A percentile compares a stretch with the other conserved stretches of the same genome.
Evolutionary conservation across 2,797 vertebrate species (phyloP).

Genomic region (Galagoides demidoff): DNA sequence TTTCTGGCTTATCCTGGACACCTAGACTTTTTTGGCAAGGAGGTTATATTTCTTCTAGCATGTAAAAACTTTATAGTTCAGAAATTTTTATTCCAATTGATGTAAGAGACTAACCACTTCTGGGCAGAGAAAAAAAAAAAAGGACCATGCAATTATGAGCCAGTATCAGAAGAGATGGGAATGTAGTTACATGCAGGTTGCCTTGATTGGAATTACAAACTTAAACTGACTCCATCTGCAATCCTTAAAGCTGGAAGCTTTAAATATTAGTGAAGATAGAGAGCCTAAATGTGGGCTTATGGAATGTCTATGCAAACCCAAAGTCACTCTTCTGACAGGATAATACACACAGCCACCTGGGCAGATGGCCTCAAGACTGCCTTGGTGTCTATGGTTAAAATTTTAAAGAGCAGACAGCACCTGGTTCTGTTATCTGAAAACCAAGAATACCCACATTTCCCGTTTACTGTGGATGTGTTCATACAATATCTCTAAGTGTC

Average conservation of each 20-base stretch:
- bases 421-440: constrained; percentile 4
- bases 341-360: neutral
- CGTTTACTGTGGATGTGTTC: neutral
- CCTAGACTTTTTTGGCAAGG: neutral
- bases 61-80: neutral
- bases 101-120: neutral
- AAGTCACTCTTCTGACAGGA: neutral
- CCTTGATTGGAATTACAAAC: neutral
- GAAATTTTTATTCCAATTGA: neutral
- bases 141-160: neutral
- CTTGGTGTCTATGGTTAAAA: constrained; percentile 22
- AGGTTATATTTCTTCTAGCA: neutral
- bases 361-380: neutral
- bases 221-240: neutral
- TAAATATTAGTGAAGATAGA: neutral
- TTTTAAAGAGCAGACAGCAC: neutral
- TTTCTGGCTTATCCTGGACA: neutral
- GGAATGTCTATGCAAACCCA: neutral
- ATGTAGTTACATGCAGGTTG: neutral
- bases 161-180: neutral
- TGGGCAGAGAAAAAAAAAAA: neutral
- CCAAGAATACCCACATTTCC: constrained; percentile 7
- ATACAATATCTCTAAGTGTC: neutral
- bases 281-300: neutral
- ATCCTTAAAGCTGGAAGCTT: neutral